A percentile compares a stretch with the other conserved stretches of the same genome.
Evolutionary conservation across 2,888 invertebrate genomes (phyloP).

Genomic region (Ptychoptera albimana): DNA sequence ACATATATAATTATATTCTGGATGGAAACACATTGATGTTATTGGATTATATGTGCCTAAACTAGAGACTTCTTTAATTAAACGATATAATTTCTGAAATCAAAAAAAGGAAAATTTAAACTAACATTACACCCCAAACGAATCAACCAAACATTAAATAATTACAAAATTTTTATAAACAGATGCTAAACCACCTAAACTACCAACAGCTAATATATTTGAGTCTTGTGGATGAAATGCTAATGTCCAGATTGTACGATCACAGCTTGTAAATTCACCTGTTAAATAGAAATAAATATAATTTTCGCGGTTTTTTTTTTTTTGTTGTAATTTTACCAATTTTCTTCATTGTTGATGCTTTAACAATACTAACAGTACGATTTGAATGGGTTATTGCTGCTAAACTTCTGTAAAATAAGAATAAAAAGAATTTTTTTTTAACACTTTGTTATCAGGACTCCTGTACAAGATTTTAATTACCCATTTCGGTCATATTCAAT

Average conservation of each 20-base stretch:
- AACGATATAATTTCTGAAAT: neutral
- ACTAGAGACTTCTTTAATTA: neutral
- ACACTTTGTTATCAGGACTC: too few relatives aligned
- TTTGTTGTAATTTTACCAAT: slow-evolving; percentile 1
- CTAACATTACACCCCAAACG: neutral
- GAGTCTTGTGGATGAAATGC: slow-evolving; percentile 2
- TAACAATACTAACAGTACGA: slow-evolving; percentile 1
- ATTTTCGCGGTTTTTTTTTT: neutral
- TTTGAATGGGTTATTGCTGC: slow-evolving; percentile 5
- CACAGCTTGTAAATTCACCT: neutral
- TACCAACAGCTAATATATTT: slow-evolving; percentile 1
- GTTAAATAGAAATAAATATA: too few relatives aligned
- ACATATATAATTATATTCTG: neutral
- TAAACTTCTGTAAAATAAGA: neutral
- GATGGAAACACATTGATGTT: slow-evolving; percentile 4
- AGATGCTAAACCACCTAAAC: slow-evolving; percentile 2
- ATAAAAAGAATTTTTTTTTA: too few relatives aligned
- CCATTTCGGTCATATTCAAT: too few relatives aligned
- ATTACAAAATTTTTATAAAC: slow-evolving; percentile 2
- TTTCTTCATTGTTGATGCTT: slow-evolving; percentile 2
- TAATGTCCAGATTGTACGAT: slow-evolving; percentile 3
- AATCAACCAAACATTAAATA: neutral
- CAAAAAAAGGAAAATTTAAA: neutral
- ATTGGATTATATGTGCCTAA: neutral
- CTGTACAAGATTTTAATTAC: too few relatives aligned